A percentile compares a stretch with the other conserved stretches of the same genome.
These are phyloP conservation scores for Jaculus jaculus DNA, from an alignment of 2,113 vertebrate species.

Conservation along the genomic window DNA sequence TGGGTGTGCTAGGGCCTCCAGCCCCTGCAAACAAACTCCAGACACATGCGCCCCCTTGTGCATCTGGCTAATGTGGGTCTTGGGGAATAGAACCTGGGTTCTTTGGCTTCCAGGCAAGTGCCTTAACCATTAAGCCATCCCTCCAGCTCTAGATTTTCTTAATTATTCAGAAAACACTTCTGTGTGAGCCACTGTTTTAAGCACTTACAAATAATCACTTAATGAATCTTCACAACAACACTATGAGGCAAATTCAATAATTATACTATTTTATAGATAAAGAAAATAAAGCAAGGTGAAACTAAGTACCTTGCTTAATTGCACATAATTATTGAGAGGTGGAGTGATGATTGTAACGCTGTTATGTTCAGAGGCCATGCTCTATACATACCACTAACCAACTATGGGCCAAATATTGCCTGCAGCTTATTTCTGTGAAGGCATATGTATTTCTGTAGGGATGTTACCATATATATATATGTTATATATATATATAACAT, in stretches of 20 bases:
- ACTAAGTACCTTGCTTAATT: not conserved
- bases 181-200: not conserved
- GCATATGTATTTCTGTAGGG: not conserved
- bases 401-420: not conserved
- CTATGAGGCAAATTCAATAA: not conserved
- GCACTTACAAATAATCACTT: slow-evolving; percentile 6
- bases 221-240: not conserved
- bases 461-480: not conserved
- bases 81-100: too few relatives aligned
- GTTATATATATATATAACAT: not conserved
- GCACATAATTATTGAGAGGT: not conserved
- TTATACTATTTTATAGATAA: slow-evolving; percentile 10
- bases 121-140: too few relatives aligned
- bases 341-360: not conserved
- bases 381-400: not conserved
- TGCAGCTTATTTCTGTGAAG: not conserved
- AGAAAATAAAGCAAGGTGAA: not conserved
- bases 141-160: too few relatives aligned
- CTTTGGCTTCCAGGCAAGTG: too few relatives aligned
- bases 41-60: too few relatives aligned
- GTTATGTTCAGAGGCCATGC: not conserved
- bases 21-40: too few relatives aligned
- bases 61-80: too few relatives aligned
- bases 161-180: not conserved
- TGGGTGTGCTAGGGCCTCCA: too few relatives aligned